Evolutionary conservation across 1,140 invertebrate genomes (phyloP).

Genomic region (Leptopilina clavipes): DNA sequence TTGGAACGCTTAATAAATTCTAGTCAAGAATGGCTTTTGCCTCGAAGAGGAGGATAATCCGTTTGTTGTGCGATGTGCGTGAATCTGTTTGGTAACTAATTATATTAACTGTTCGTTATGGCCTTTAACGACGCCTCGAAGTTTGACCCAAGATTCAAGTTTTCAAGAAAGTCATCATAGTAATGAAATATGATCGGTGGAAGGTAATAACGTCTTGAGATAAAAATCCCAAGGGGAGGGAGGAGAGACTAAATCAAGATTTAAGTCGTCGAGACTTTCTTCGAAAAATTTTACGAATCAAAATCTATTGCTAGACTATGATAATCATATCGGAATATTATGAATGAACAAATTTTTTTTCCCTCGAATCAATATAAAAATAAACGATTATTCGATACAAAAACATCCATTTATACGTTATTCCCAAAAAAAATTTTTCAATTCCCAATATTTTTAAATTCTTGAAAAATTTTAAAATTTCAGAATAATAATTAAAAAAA

Average conservation of each 20-base stretch:
- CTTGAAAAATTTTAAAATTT: too few relatives aligned
- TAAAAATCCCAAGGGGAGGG: neutral
- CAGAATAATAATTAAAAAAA: too few relatives aligned
- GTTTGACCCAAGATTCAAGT: conserved; percentile 28
- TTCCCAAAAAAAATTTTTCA: too few relatives aligned
- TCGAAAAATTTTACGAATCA: conserved; percentile 12
- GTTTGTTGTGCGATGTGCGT: conserved; percentile 31
- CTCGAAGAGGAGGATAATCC: conserved; percentile 7
- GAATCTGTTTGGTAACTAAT: conserved; percentile 34
- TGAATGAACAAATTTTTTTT: conserved; percentile 11
- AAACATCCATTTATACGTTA: too few relatives aligned
- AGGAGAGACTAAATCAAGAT: conserved; percentile 23
- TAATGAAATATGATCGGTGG: conserved; percentile 24
- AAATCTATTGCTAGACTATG: neutral
- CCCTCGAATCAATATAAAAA: too few relatives aligned
- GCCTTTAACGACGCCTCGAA: conserved; percentile 31
- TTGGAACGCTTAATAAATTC: conserved; percentile 27
- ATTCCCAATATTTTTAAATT: too few relatives aligned
- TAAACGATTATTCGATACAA: too few relatives aligned
- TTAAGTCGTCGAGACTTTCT: conserved; percentile 31
- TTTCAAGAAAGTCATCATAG: conserved; percentile 34
- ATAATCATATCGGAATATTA: conserved; percentile 4
- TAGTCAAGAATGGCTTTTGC: conserved; percentile 23
- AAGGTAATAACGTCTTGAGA: conserved; percentile 22
- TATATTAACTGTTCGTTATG: conserved; percentile 29